phyloP scores from a whole-genome alignment of 2,888 invertebrate species.

The Chalcis sispes region DNA sequence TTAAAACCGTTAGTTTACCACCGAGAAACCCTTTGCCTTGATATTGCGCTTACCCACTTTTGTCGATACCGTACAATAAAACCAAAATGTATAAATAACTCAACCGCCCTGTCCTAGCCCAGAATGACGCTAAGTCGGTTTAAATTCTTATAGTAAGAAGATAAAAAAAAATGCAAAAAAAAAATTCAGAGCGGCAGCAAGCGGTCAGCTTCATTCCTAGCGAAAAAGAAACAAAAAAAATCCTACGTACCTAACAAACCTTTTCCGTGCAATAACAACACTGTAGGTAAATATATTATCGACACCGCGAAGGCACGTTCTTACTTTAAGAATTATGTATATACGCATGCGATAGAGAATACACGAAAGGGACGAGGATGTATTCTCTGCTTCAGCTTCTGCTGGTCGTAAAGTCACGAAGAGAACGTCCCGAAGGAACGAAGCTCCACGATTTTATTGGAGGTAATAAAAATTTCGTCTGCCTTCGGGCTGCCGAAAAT shows the following conservation, averaged over 20 bases:
- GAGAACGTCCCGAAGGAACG: background rate
- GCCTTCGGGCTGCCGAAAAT: background rate
- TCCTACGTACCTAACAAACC: no score
- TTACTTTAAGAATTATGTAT: no score
- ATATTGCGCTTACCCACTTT: background rate
- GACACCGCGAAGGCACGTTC: no score
- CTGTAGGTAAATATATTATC: no score
- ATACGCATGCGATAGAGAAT: no score
- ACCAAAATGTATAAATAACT: no score
- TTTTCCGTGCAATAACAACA: no score
- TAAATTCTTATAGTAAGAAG: background rate
- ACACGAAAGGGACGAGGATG: background rate
- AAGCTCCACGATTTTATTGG: constrained; percentile 40
- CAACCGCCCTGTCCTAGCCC: no score
- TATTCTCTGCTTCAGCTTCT: background rate
- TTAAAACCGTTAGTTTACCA: background rate
- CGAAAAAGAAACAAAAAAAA: no score
- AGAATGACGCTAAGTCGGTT: no score
- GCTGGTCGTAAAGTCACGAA: constrained; percentile 50
- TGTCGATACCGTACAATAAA: no score
- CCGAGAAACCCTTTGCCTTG: background rate
- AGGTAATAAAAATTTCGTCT: constrained; percentile 35
- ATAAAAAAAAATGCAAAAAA: background rate
- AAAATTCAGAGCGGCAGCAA: background rate
- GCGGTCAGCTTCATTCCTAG: no score